A percentile compares a stretch with the other conserved stretches of the same genome.
These are phyloP conservation scores for Phaetusa simplex DNA, from an alignment of 2,113 vertebrate genomes.

Conservation along the genomic window DNA sequence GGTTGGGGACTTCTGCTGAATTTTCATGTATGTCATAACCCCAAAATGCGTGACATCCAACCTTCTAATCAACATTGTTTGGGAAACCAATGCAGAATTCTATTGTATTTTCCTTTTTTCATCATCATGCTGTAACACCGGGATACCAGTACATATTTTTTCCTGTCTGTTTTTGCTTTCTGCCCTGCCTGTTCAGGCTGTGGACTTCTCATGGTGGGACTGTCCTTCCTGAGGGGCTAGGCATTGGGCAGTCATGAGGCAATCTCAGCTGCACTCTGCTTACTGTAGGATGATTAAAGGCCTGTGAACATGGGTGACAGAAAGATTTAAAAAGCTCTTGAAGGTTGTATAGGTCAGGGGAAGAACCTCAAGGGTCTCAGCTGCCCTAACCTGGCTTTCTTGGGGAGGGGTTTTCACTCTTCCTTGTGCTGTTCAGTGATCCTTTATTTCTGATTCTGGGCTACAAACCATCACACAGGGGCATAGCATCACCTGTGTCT, in stretches of 20 bases:
- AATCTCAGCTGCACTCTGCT: neutral
- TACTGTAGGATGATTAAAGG: neutral
- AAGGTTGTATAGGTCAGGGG: neutral
- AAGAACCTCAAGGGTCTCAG: neutral
- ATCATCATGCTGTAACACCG: accelerated
- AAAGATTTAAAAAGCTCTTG: neutral
- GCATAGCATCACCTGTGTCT: neutral
- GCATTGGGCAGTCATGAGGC: neutral
- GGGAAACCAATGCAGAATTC: neutral
- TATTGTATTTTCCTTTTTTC: neutral
- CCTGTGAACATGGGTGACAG: neutral
- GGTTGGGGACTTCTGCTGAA: neutral
- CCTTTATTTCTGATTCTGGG: neutral
- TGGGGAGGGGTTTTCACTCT: neutral
- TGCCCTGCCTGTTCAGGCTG: neutral
- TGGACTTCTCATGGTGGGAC: neutral
- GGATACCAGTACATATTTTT: neutral
- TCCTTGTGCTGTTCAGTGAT: neutral
- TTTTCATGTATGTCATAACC: neutral
- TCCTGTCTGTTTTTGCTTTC: neutral
- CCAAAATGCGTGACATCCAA: neutral
- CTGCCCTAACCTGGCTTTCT: neutral
- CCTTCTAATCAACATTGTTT: neutral
- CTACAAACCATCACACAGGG: accelerated
- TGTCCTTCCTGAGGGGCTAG: neutral